These are phyloP conservation scores for Ladona fulva DNA, from an alignment of 1,140 invertebrate genomes.

Conservation along the genomic window DNA sequence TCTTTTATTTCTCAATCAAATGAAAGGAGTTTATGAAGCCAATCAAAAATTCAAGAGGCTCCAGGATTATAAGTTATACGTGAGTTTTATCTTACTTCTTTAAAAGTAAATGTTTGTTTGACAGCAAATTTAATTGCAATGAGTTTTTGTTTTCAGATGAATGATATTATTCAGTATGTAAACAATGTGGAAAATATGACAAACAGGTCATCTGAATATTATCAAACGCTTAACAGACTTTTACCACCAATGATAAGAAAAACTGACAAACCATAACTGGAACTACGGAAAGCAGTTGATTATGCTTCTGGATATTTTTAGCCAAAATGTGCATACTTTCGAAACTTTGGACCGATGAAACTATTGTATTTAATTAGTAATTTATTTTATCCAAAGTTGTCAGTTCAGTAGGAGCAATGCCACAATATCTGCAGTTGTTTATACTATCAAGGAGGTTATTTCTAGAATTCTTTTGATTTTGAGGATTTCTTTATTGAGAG, in stretches of 20 bases:
- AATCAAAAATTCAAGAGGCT: not conserved
- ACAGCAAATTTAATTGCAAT: not conserved
- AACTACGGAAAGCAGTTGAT: no score
- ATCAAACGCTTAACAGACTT: not conserved
- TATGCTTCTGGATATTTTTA: no score
- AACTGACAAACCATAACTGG: no score
- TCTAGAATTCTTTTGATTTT: no score
- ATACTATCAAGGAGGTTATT: no score
- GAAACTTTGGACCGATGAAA: no score
- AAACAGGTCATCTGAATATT: not conserved
- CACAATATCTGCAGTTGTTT: no score
- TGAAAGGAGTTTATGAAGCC: not conserved
- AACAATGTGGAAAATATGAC: not conserved
- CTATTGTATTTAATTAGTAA: no score
- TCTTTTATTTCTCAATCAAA: not conserved
- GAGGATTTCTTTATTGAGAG: no score
- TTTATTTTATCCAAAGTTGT: no score
- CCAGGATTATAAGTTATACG: not conserved
- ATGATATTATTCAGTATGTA: not conserved
- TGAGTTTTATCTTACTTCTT: not conserved
- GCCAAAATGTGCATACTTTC: no score
- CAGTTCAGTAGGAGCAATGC: no score
- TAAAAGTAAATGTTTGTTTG: not conserved
- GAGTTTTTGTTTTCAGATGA: not conserved
- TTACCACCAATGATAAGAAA: not conserved